Base-by-base conservation (phyloP, 1,140 invertebrate species). In the Drosophila pruinosa region DNA sequence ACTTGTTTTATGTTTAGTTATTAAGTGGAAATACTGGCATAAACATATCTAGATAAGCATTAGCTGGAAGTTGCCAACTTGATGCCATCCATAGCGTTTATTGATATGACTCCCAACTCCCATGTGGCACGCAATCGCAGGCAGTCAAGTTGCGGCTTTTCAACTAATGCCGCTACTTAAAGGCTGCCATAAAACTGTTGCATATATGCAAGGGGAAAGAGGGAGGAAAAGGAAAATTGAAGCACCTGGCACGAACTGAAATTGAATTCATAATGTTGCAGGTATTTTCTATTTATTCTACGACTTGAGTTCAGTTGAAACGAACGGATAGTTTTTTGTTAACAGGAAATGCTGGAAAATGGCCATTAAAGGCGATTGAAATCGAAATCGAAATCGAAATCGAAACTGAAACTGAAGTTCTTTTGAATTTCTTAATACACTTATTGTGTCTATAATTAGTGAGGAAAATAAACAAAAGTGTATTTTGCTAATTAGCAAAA, bases 221-320 rank as follows among this genome's bases (percentile, higher is more conserved):
- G 50, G 43, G n/a, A 63, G 28, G 6, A 43, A 43, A 15, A 12
- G 8, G n/a, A 12, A 17, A 14, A 39, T 14, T 39, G 4, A 14
- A n/a, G 14, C 19, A n/a, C 19, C 34, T 22, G 34, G 14, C 53
- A 56, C 36, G 4, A 41, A 47, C 7, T 21, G n/a, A 45, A 59
- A 45, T 47, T 21, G 17, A 59, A 59, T 59, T 22, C 56, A 59
- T 45, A n/a, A 34, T 12, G 39, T 10, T 38, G 5, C 10, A 7
- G 10, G 19, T 26, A 14, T n/a, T 34, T 34, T 50, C 31, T 7
- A 1, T 15, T 10, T 31, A 22, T 10, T 52, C 73, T 73, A 73
- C 48, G 57, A 58, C 56, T 53, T 8, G 52, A 63, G 53, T 75
- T 76, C 57, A 48, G 52, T 76, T 48, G 64, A 75, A 76, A 53